Conservation (phyloP, 2,113 vertebrate species). For the Etia nguti region DNA sequence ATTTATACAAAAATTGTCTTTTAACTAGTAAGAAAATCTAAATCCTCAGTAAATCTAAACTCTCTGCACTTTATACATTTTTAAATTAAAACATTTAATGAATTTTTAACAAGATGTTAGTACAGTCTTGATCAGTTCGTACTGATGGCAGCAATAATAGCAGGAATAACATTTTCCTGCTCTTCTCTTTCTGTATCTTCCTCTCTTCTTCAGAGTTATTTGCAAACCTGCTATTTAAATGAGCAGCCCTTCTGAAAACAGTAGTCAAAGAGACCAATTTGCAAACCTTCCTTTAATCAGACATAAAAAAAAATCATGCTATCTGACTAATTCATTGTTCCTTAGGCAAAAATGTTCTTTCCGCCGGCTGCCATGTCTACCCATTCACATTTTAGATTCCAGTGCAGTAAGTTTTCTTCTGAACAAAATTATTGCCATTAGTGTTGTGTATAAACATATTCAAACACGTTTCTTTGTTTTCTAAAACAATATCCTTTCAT, state of each 20-base stretch:
- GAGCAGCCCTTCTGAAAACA: background rate
- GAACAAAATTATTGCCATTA: background rate
- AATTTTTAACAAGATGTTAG: background rate
- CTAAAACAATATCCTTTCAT: background rate
- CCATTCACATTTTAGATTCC: constrained; percentile 68
- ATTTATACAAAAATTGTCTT: background rate
- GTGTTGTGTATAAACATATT: background rate
- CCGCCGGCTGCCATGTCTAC: constrained; percentile 42
- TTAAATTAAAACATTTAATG: no score
- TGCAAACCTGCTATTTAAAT: background rate
- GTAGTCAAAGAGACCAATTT: background rate
- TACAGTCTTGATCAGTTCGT: background rate
- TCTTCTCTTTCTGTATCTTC: background rate
- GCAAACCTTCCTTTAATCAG: background rate
- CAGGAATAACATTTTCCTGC: background rate
- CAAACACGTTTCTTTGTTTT: background rate
- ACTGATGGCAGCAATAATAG: background rate
- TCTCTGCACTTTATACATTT: no score
- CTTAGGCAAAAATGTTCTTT: constrained; percentile 33
- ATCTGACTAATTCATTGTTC: background rate
- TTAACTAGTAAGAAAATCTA: background rate
- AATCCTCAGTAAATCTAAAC: no score
- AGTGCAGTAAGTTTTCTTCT: constrained; percentile 38
- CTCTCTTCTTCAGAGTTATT: background rate
- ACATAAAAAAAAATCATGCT: background rate